A percentile compares a stretch with the other conserved stretches of the same genome.
phyloP scores from a whole-genome alignment of 2,888 invertebrate species.

The Dicyrtomina minuta region DNA sequence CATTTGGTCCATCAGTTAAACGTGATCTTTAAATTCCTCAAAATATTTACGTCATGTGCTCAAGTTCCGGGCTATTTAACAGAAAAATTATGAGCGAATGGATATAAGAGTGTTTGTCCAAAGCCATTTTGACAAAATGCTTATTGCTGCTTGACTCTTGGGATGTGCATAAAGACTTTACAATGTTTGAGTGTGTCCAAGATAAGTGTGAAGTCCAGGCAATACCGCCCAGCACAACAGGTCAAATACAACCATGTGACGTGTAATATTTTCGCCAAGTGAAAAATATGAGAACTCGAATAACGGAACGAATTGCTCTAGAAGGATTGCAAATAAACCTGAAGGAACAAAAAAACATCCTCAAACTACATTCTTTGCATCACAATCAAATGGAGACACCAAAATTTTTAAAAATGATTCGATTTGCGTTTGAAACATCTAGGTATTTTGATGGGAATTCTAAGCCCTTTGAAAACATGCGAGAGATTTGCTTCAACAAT shows the following conservation, averaged over 20 bases:
- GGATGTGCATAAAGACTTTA: constrained; percentile 27
- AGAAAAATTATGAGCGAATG: background rate
- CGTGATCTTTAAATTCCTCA: background rate
- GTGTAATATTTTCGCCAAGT: constrained; percentile 26
- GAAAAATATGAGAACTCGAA: constrained; percentile 13
- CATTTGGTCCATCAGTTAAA: background rate
- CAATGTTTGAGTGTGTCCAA: background rate
- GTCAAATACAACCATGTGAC: constrained; percentile 22
- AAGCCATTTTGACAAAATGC: background rate
- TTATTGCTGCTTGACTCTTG: constrained; percentile 24
- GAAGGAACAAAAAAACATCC: background rate
- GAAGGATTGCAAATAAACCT: constrained; percentile 10
- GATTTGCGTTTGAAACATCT: constrained; percentile 17
- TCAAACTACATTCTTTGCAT: constrained; percentile 24
- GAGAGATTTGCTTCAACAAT: constrained; percentile 10
- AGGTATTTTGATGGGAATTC: constrained; percentile 12
- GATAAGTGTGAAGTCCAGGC: background rate
- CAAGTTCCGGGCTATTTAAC: background rate
- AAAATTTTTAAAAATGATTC: constrained; percentile 8
- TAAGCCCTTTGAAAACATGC: constrained; percentile 4
- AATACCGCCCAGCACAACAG: constrained; percentile 30
- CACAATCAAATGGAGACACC: constrained; percentile 31
- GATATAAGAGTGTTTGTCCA: background rate
- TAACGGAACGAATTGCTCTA: constrained; percentile 17
- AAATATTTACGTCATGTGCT: background rate